phyloP scores from a whole-genome alignment of 2,797 vertebrate species.

The Nyctalus aviator region DNA sequence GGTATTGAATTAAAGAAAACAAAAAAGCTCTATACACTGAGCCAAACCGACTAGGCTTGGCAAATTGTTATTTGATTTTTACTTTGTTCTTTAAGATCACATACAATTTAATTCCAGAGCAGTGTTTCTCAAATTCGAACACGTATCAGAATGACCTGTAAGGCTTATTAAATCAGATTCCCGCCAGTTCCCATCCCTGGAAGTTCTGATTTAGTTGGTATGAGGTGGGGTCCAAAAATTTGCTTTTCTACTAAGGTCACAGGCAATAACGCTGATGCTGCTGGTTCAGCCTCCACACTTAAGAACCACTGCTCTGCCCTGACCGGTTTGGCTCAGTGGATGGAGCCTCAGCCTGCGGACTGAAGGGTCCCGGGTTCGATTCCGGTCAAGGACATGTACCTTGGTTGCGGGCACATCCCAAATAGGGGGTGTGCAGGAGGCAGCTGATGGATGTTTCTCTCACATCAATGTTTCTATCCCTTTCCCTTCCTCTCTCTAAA shows the following conservation, averaged over 20 bases:
- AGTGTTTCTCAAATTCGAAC: constrained; percentile 48
- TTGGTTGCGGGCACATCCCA: too few relatives aligned
- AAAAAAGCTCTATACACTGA: not conserved
- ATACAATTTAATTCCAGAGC: not conserved
- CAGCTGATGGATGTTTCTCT: too few relatives aligned
- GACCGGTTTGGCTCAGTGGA: too few relatives aligned
- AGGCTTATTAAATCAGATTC: not conserved
- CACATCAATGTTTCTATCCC: too few relatives aligned
- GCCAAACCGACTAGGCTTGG: too few relatives aligned
- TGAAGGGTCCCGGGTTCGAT: too few relatives aligned
- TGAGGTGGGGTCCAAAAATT: not conserved
- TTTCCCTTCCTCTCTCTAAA: too few relatives aligned
- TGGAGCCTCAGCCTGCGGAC: too few relatives aligned
- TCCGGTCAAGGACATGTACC: too few relatives aligned
- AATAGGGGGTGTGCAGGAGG: too few relatives aligned
- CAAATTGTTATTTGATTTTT: not conserved
- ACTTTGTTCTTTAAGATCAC: not conserved
- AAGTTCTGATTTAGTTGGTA: not conserved
- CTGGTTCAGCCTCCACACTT: constrained; percentile 18
- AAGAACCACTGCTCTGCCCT: constrained; percentile 8
- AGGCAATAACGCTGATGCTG: not conserved
- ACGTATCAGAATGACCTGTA: not conserved
- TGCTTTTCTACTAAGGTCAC: not conserved
- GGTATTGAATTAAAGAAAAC: not conserved
- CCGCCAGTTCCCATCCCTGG: not conserved